Conservation (phyloP, 2,797 vertebrate species). For the Ptychadena robeensis region DNA sequence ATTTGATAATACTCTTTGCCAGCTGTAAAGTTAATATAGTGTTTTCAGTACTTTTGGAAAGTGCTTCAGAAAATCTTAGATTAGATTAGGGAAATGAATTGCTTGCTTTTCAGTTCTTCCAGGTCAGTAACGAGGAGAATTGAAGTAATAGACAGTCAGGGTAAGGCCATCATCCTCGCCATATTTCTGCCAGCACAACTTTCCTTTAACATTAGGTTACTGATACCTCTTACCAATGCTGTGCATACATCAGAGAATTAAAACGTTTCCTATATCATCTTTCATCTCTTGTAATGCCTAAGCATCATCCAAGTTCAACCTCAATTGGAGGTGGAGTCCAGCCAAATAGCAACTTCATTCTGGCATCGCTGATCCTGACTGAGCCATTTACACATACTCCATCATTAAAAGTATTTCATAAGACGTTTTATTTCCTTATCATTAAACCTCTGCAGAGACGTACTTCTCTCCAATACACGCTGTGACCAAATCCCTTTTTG, state of each 20-base stretch:
- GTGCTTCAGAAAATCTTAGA: too few relatives aligned
- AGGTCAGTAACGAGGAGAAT: too few relatives aligned
- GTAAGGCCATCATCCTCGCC: too few relatives aligned
- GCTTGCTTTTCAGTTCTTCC: too few relatives aligned
- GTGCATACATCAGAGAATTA: neutral
- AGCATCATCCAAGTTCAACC: constrained; percentile 16
- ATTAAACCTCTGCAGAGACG: neutral
- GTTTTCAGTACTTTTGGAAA: too few relatives aligned
- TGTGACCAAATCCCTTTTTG: neutral
- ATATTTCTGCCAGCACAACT: too few relatives aligned
- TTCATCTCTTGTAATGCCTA: constrained; percentile 34
- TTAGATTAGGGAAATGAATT: too few relatives aligned
- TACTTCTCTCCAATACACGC: neutral
- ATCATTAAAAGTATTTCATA: neutral
- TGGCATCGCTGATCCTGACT: constrained; percentile 16
- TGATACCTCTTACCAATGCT: neutral
- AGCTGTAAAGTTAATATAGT: too few relatives aligned
- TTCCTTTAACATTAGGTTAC: neutral
- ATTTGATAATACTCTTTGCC: too few relatives aligned
- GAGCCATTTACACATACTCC: neutral
- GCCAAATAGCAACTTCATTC: constrained; percentile 33
- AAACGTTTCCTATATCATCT: constrained; percentile 24
- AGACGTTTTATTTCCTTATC: constrained; percentile 1
- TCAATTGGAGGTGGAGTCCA: constrained; percentile 37
- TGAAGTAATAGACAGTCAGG: too few relatives aligned